Percentiles rank a stretch among this genome's conserved stretches.
Evolutionary conservation across 92 coral and sea anemone species (phyloP).

Genomic region (Heteractis magnifica): DNA sequence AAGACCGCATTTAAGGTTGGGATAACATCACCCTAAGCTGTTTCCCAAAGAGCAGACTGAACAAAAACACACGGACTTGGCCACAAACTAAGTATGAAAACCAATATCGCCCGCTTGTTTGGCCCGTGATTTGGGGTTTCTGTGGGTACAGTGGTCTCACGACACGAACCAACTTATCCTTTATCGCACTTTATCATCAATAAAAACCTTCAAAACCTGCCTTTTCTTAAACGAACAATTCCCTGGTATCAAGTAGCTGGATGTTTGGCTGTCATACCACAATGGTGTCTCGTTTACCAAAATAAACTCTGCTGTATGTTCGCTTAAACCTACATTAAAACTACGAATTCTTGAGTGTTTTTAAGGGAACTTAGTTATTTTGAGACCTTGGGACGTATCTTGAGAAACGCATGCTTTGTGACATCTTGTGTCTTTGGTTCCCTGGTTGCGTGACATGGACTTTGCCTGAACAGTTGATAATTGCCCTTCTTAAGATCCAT

Average conservation of each 20-base stretch:
- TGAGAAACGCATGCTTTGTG: constrained; percentile 1
- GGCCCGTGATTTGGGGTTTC: constrained; percentile 28
- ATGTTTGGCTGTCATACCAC: constrained; percentile 11
- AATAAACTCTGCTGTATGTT: constrained; percentile 16
- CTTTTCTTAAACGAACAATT: constrained; percentile 23
- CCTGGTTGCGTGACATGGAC: constrained; percentile 3
- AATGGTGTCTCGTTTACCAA: constrained; percentile 8
- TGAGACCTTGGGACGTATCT: background rate
- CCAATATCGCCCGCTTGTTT: constrained; percentile 8
- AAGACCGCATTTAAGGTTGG: background rate
- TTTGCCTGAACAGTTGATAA: background rate
- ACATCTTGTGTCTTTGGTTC: background rate
- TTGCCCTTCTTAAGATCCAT: constrained; percentile 17
- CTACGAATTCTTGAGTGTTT: constrained; percentile 15
- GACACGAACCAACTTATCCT: constrained; percentile 21
- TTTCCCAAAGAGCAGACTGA: constrained; percentile 3
- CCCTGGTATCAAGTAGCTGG: constrained; percentile 10
- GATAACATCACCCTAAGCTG: constrained; percentile 17
- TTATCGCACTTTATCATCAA: constrained; percentile 19
- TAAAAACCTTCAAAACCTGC: constrained; percentile 12
- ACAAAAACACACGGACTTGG: constrained; percentile 1
- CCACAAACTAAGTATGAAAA: constrained; percentile 19
- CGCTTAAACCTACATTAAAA: background rate
- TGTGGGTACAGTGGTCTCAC: constrained; percentile 27
- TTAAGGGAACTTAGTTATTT: constrained; percentile 6